A percentile compares a stretch with the other conserved stretches of the same genome.
Evolutionary conservation across 2,888 invertebrate species (phyloP).

Genomic region (Pristionchus entomophagus): DNA sequence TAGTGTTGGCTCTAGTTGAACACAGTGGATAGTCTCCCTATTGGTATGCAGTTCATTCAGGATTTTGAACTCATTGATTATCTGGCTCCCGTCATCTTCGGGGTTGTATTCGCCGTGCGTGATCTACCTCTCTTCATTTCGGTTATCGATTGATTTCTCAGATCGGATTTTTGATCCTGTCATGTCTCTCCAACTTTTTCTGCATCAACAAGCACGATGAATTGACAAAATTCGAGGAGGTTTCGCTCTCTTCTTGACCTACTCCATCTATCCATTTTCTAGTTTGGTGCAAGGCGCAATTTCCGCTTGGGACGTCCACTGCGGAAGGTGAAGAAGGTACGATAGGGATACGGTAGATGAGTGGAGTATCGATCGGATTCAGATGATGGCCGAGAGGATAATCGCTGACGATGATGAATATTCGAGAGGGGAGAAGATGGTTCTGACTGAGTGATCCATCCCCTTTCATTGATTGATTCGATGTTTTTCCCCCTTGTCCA

Average conservation of each 20-base stretch:
- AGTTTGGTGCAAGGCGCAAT: constrained; percentile 19
- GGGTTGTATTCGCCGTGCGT: not conserved
- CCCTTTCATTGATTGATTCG: constrained; percentile 9
- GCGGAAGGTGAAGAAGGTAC: constrained; percentile 9
- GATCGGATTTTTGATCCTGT: not conserved
- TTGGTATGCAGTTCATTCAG: not conserved
- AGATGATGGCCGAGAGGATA: not conserved
- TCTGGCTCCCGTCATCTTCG: not conserved
- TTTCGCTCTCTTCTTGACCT: not conserved
- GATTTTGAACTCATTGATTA: constrained; percentile 49
- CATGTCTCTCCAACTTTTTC: not conserved
- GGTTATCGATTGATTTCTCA: not conserved
- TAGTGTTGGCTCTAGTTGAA: too few relatives aligned
- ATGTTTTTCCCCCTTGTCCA: not conserved
- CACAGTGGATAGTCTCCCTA: not conserved
- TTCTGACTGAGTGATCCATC: not conserved
- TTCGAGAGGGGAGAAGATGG: not conserved
- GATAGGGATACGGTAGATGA: not conserved
- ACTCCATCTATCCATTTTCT: not conserved
- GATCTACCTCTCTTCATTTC: not conserved
- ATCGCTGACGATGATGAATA: not conserved
- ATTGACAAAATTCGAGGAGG: constrained; percentile 4
- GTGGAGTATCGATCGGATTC: constrained; percentile 7
- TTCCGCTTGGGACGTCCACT: constrained; percentile 23
- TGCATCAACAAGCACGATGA: constrained; percentile 26